Evolutionary conservation across 2,797 vertebrate genomes (phyloP).

Genomic region (Anomalospiza imberbis): DNA sequence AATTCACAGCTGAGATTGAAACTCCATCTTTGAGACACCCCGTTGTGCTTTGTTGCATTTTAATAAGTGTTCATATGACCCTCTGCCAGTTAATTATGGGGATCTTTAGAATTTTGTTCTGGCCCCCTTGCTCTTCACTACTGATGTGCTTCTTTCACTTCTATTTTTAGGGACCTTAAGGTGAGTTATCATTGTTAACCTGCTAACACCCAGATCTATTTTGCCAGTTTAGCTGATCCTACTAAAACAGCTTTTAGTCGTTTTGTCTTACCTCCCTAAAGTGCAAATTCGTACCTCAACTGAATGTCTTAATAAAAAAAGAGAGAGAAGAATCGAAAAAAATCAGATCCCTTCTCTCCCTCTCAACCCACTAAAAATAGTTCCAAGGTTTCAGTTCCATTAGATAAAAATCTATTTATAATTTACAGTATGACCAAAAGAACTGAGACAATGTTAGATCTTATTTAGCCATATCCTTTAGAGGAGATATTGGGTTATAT

Average conservation of each 20-base stretch:
- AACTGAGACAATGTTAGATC: background rate
- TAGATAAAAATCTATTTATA: background rate
- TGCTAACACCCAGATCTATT: conserved; percentile 46
- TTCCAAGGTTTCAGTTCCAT: background rate
- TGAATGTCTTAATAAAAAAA: background rate
- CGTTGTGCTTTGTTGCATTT: conserved; percentile 45
- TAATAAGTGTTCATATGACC: conserved; percentile 34
- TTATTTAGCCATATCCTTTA: background rate
- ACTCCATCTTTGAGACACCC: conserved; percentile 25
- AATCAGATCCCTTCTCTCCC: background rate
- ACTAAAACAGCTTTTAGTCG: background rate
- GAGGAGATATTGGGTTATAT: background rate
- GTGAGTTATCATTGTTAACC: conserved; percentile 52
- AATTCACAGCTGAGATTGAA: conserved; percentile 23
- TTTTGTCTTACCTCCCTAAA: conserved; percentile 29
- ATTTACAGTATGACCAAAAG: background rate
- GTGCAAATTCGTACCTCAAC: background rate
- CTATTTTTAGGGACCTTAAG: conserved; percentile 47
- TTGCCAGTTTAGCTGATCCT: conserved; percentile 38
- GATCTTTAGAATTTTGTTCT: conserved; percentile 34
- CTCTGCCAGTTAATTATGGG: conserved; percentile 49
- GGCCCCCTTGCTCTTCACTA: conserved; percentile 1
- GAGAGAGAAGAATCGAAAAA: background rate
- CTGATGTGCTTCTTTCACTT: conserved; percentile 13
- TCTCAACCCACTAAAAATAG: background rate